phyloP scores from a whole-genome alignment of 2,888 invertebrate genomes.

The Cryptophagus acutangulus region DNA sequence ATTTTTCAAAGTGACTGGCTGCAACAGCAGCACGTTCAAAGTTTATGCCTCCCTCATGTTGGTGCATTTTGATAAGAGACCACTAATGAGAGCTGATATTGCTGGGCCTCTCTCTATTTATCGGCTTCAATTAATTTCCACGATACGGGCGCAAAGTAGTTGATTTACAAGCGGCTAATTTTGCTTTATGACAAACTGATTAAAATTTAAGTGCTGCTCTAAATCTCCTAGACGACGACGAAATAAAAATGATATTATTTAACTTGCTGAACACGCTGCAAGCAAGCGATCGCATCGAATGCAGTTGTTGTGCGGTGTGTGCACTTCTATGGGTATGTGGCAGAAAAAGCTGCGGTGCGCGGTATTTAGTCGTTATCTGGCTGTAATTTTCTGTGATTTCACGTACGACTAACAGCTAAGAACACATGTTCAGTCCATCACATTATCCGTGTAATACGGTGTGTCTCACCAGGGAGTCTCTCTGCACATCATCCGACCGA shows the following conservation, averaged over 20 bases:
- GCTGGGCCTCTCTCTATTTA: slow-evolving; percentile 38
- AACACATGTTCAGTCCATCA: slow-evolving; percentile 36
- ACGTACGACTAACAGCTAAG: slow-evolving; percentile 20
- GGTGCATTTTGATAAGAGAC: slow-evolving; percentile 31
- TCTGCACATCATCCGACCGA: slow-evolving; percentile 19
- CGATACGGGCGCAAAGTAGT: slow-evolving; percentile 34
- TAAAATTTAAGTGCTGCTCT: slow-evolving; percentile 22
- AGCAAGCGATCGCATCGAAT: background rate
- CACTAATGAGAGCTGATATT: slow-evolving; percentile 42
- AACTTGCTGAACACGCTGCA: background rate
- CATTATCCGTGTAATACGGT: slow-evolving; percentile 39
- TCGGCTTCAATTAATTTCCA: slow-evolving; percentile 41
- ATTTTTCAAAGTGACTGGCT: slow-evolving; percentile 39
- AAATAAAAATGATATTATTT: background rate
- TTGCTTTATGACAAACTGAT: slow-evolving; percentile 33
- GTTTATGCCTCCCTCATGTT: no score
- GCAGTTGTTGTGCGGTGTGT: slow-evolving; percentile 1
- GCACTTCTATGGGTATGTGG: no score
- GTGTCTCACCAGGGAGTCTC: slow-evolving; percentile 36
- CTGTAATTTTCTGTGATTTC: slow-evolving; percentile 21
- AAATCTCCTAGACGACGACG: background rate
- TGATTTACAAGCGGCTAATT: slow-evolving; percentile 36
- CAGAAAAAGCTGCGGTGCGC: background rate
- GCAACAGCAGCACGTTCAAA: no score
- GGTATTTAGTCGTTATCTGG: slow-evolving; percentile 18